Evolutionary conservation across 1,140 invertebrate species (phyloP), one percentile per base, ranked within the genome.

Genomic region (Penaeus vannamei): DNA sequence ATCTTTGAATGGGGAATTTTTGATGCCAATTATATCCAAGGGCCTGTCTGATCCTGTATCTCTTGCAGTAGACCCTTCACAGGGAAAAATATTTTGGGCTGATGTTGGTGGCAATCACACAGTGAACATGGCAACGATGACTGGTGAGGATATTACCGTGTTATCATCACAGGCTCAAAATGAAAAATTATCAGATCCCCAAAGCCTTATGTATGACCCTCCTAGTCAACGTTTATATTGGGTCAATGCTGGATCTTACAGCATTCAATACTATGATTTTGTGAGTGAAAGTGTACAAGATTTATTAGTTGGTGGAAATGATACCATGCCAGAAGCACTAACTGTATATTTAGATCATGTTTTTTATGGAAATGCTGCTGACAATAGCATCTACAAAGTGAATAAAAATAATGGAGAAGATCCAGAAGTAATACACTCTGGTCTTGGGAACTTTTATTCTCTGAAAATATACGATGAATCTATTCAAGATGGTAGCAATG

Each of bases 1-100:
- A 60, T 96, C 95, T 91, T 93, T 97, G 17, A 94, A 95, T 90
- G 97, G 97, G 5, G 95, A 97, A 92, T 96, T 94, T 91, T 91
- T 94, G 59, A 94, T 95, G 1, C 94, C 95, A 77, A 91, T 94
- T 0, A 94, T 94, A 14, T 92, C 93, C 17, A 92, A 91, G 53
- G 92, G 92, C 36, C 80, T 93, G 14, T 86, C 91, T 32, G 64
- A 91, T 84, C 93, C 94, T 1, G 93, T 93, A 72, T 95, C 95
- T 10, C 92, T 97, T 26, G 95, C 95, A 66, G 93, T 96, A 8
- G 94, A 96, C 93, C 96, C 96, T 1, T 92, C 93, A 85, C 94
- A 95, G 92, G 96, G 96, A 61, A 94, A 94, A 84, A 92, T 96
- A 87, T 95, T 94, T 92, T 95, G 95, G 95, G 94, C 94, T 76